Conservation (phyloP, 35 echinoderm and acorn worm species). For the Eucidaris tribuloides region DNA sequence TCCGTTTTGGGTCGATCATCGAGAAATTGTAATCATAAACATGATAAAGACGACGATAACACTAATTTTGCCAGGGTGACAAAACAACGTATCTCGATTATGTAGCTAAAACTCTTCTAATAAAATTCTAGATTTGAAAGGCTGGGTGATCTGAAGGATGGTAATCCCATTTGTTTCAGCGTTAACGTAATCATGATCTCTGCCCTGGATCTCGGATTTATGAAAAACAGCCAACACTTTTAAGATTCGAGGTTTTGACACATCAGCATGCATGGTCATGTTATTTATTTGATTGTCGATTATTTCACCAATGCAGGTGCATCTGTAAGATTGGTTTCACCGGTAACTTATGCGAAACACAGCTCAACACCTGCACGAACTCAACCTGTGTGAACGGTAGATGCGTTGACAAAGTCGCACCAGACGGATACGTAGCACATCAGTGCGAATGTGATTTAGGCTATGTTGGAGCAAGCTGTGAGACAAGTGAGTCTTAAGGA, state of each 20-base stretch:
- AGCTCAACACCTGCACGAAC: neutral
- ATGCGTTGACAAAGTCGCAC: neutral
- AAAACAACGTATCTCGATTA: too few relatives aligned
- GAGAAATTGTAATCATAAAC: too few relatives aligned
- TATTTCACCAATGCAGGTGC: neutral
- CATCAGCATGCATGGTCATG: too few relatives aligned
- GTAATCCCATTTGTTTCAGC: neutral
- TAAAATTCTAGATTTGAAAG: too few relatives aligned
- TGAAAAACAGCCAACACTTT: too few relatives aligned
- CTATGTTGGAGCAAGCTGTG: neutral
- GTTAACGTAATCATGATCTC: neutral
- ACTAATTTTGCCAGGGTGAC: too few relatives aligned
- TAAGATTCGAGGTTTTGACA: too few relatives aligned
- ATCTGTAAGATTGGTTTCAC: neutral
- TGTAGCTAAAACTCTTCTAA: too few relatives aligned
- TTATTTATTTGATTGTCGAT: too few relatives aligned
- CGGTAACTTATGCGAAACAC: neutral
- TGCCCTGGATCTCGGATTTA: neutral
- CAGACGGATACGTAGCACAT: neutral
- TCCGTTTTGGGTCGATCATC: too few relatives aligned
- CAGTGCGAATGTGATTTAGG: neutral
- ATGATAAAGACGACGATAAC: too few relatives aligned
- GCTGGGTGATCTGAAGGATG: too few relatives aligned
- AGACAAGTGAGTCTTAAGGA: constrained; percentile 10
- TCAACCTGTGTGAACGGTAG: constrained; percentile 1